These are phyloP conservation scores for Natrix natrix DNA, from an alignment of 2,797 vertebrate species.

Conservation along the genomic window DNA sequence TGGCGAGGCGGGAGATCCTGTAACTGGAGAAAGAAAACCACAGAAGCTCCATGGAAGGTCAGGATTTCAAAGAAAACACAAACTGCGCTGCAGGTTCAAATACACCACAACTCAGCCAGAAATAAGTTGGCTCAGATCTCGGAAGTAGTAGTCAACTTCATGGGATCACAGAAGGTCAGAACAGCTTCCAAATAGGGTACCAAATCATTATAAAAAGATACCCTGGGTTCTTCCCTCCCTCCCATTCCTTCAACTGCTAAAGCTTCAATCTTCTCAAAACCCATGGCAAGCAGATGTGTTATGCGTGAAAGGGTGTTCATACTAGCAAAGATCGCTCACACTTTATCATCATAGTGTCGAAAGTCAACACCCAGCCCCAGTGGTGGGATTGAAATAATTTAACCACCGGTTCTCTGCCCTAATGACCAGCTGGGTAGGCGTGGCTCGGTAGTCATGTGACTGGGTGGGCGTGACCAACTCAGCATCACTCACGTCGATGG, in stretches of 20 bases:
- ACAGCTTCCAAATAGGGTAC: not conserved
- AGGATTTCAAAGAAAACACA: not conserved
- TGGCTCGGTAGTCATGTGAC: too few species aligned
- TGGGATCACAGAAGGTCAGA: not conserved
- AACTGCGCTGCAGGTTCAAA: not conserved
- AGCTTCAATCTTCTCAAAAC: not conserved
- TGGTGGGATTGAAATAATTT: too few species aligned
- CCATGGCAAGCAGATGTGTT: not conserved
- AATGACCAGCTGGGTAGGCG: too few species aligned
- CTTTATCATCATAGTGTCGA: not conserved
- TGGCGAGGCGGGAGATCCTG: not conserved
- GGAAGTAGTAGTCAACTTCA: not conserved
- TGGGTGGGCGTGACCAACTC: too few species aligned
- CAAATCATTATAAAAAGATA: not conserved
- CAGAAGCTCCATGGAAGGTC: not conserved
- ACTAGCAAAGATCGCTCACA: not conserved
- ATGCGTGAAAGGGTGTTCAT: not conserved
- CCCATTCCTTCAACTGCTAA: not conserved
- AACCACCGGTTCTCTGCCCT: too few species aligned
- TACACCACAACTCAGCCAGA: not conserved
- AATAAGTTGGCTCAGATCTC: not conserved
- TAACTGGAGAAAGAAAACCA: not conserved
- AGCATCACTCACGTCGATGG: too few species aligned
- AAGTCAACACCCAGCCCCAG: too few species aligned
- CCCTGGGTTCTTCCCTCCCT: rapidly evolving